These are phyloP conservation scores for Lepisosteus oculatus DNA, from an alignment of 2,113 vertebrate genomes.

Conservation along the genomic window DNA sequence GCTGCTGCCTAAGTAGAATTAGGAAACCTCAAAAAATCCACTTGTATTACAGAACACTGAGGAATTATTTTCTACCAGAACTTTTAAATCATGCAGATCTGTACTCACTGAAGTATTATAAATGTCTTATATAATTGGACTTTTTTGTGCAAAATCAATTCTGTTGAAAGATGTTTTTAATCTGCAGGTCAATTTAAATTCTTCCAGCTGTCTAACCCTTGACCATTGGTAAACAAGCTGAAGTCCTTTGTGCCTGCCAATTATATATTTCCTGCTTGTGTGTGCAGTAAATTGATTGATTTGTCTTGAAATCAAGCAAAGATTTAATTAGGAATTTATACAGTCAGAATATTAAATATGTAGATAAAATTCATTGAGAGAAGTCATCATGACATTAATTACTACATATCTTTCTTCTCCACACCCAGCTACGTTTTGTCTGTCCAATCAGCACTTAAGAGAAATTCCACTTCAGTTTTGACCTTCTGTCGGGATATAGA, in stretches of 20 bases:
- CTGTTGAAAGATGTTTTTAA: not conserved
- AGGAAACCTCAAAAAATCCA: no score
- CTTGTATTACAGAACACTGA: no score
- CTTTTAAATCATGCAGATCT: no score
- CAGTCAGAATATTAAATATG: constrained; percentile 38
- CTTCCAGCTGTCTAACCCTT: constrained; percentile 6
- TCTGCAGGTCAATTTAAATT: constrained; percentile 11
- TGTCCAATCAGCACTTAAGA: constrained; percentile 13
- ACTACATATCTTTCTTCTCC: constrained; percentile 5
- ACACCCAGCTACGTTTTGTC: constrained; percentile 4
- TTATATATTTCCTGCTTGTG: constrained; percentile 24
- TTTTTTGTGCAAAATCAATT: constrained; percentile 2
- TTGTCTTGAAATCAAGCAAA: constrained; percentile 18
- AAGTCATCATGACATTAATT: constrained; percentile 27
- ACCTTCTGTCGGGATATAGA: constrained; percentile 32
- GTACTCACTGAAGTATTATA: no score
- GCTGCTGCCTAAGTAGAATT: no score
- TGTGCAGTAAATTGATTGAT: constrained; percentile 32
- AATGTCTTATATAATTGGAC: constrained; percentile 27
- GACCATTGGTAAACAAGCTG: not conserved
- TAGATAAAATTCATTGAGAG: constrained; percentile 35
- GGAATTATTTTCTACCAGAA: no score
- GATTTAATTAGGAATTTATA: constrained; percentile 31
- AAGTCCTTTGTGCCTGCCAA: constrained; percentile 12
- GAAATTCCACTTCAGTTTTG: constrained; percentile 21